Evolutionary conservation across 2,113 vertebrate genomes (phyloP).

Genomic region (Haemorhous mexicanus): DNA sequence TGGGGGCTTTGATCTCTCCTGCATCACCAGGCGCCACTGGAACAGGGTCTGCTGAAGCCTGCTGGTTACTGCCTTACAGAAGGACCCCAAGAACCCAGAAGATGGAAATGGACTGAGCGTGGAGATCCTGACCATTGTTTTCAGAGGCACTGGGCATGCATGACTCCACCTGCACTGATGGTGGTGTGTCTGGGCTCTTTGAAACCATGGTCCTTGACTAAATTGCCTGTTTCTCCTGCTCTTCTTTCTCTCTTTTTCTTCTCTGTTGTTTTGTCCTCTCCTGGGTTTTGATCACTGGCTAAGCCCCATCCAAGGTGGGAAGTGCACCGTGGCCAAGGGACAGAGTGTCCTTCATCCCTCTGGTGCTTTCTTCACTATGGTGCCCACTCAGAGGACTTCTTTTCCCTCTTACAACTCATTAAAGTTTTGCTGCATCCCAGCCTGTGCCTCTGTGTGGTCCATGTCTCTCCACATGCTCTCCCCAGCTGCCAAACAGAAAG

Average conservation of each 20-base stretch:
- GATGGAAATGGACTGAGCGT: background rate
- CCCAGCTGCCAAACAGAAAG: background rate
- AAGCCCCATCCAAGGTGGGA: background rate
- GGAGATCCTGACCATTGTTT: background rate
- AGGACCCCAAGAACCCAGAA: background rate
- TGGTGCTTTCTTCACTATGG: background rate
- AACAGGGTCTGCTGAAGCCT: background rate
- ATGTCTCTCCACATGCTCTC: accelerated
- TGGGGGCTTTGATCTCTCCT: background rate
- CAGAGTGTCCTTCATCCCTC: background rate
- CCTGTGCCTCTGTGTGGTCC: background rate
- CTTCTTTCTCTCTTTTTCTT: background rate
- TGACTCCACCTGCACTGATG: background rate
- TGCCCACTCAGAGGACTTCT: background rate
- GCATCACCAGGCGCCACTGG: background rate
- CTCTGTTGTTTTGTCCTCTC: background rate
- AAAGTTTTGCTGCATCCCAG: background rate
- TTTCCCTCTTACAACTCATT: background rate
- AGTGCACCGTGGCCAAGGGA: background rate
- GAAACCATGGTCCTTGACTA: background rate
- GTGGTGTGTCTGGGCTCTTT: accelerated
- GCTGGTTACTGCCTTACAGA: too few relatives aligned
- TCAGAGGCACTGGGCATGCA: background rate
- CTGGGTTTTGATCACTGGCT: background rate
- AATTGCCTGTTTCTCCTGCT: background rate